Evolutionary conservation across 2,888 invertebrate genomes (phyloP).

Genomic region (Eristalinus sepulchralis): DNA sequence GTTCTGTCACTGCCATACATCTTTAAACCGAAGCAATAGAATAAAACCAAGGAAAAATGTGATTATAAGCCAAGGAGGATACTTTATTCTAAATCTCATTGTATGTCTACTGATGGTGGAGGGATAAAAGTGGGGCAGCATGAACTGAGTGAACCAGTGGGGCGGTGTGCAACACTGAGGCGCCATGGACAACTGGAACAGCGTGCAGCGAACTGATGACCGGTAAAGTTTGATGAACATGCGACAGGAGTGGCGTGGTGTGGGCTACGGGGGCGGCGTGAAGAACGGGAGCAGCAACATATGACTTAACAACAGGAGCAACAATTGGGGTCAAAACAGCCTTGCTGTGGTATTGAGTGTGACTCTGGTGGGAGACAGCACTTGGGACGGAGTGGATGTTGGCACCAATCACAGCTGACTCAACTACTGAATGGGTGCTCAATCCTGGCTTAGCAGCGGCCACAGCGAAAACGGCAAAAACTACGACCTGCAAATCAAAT

Average conservation of each 20-base stretch:
- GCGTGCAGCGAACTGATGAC: constrained; percentile 64
- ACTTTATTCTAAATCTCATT: constrained; percentile 7
- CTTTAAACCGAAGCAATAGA: no score
- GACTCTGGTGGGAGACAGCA: constrained; percentile 41
- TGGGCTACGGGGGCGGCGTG: constrained; percentile 72
- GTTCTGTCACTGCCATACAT: no score
- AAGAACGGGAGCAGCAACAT: constrained; percentile 70
- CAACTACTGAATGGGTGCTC: constrained; percentile 74
- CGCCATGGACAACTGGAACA: constrained; percentile 58
- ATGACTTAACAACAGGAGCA: constrained; percentile 72
- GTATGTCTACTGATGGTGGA: constrained; percentile 41
- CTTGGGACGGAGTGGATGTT: constrained; percentile 75
- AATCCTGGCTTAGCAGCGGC: constrained; percentile 76
- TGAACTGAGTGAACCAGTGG: constrained; percentile 47
- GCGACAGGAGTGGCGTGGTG: constrained; percentile 41
- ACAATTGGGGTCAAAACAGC: constrained; percentile 67
- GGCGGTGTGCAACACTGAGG: constrained; percentile 34
- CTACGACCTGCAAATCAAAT: constrained; percentile 51
- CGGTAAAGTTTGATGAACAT: constrained; percentile 63
- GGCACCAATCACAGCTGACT: constrained; percentile 77
- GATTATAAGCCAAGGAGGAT: neutral
- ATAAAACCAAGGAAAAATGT: no score
- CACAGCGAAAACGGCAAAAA: constrained; percentile 76
- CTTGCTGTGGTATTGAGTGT: constrained; percentile 49
- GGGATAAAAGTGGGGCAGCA: constrained; percentile 68